phyloP scores from a whole-genome alignment of 2,113 vertebrate species.

The Diadophis punctatus region DNA sequence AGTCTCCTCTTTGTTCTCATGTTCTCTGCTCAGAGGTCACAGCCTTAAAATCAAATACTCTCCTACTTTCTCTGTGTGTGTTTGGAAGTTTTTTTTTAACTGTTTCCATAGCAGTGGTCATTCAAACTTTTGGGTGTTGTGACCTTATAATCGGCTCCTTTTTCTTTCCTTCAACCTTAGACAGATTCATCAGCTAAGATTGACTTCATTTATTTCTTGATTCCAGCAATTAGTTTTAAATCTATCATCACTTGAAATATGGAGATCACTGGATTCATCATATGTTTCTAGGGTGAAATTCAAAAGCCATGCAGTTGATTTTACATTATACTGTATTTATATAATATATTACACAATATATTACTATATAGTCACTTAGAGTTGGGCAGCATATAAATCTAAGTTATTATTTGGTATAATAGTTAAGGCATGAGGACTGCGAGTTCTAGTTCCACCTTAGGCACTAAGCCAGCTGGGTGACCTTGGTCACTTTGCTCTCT shows the following conservation, averaged over 20 bases:
- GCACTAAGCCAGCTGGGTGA: background rate
- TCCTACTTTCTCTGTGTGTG: background rate
- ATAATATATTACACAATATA: background rate
- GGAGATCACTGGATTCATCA: background rate
- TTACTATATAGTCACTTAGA: background rate
- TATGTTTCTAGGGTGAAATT: background rate
- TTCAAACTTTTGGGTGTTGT: background rate
- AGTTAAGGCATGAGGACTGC: background rate
- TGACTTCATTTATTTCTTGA: background rate
- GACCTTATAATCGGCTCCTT: background rate
- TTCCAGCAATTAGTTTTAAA: background rate
- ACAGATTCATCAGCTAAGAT: background rate
- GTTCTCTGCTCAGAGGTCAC: background rate
- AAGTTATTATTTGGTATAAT: background rate
- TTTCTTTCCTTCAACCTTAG: background rate
- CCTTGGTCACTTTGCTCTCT: background rate
- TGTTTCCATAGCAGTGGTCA: background rate
- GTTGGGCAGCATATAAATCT: background rate
- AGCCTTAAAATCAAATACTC: background rate
- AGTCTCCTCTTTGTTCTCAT: constrained; percentile 42
- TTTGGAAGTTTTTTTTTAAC: background rate
- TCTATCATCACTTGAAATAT: background rate
- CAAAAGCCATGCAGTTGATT: background rate
- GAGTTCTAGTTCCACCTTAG: background rate
- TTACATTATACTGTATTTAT: background rate